Percentiles rank a stretch among this genome's conserved stretches.
Conservation (phyloP, 1,140 invertebrate genomes). For the Drosophila carrolli region DNA sequence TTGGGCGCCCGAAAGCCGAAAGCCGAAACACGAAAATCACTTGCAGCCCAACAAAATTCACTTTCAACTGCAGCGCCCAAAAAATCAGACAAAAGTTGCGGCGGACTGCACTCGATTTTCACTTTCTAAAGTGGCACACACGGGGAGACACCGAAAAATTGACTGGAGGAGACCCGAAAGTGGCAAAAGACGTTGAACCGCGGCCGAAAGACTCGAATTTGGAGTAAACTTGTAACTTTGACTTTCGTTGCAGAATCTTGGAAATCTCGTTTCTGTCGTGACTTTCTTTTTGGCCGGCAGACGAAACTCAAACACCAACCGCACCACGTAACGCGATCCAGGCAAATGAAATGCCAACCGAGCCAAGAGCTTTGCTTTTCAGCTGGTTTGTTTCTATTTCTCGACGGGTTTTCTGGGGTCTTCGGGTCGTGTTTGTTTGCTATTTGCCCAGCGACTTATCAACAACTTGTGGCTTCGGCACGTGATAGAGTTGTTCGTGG, state of each 20-base stretch:
- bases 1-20: neutral
- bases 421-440: slow-evolving; percentile 32
- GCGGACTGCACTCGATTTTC: slow-evolving; percentile 72
- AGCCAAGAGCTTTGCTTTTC: slow-evolving; percentile 21
- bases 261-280: slow-evolving; percentile 81
- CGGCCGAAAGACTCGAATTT: slow-evolving; percentile 49
- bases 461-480: slow-evolving; percentile 56
- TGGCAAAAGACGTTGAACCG: slow-evolving; percentile 68
- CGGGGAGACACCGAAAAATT: slow-evolving; percentile 25
- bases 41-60: slow-evolving; percentile 55
- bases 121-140: slow-evolving; percentile 80
- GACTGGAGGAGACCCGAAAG: slow-evolving; percentile 10
- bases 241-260: slow-evolving; percentile 83
- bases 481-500: slow-evolving; percentile 30
- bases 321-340: slow-evolving; percentile 63
- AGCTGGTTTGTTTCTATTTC: slow-evolving; percentile 47
- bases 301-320: slow-evolving; percentile 45
- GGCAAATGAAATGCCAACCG: slow-evolving; percentile 68
- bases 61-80: slow-evolving; percentile 71
- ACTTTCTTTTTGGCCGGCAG: slow-evolving; percentile 74
- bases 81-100: slow-evolving; percentile 14
- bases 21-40: slow-evolving; percentile 20
- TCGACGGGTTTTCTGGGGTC: slow-evolving; percentile 35
- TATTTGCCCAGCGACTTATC: slow-evolving; percentile 27
- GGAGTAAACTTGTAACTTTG: slow-evolving; percentile 80